Base-by-base conservation (phyloP, 1,140 invertebrate genomes). In the Lysiphlebus fabarum region DNA sequence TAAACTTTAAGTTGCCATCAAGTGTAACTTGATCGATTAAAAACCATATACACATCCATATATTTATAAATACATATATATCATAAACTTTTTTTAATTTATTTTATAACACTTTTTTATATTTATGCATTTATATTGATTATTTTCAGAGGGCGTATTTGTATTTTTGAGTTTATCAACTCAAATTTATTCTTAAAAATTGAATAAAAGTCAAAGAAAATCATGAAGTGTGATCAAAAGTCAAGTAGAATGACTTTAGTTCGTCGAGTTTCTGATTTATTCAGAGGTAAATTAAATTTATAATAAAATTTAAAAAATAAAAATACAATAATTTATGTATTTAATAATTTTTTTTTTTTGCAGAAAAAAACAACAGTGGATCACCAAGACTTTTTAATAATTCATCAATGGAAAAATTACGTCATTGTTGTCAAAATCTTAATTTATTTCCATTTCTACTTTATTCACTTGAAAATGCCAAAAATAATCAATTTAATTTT, bases 361-460 rank as follows among this genome's bases (percentile, higher is more conserved):
- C 67, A 77, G 77, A 80, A 62, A 74, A 75, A 60, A 72, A 65
- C 34, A 69, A 70, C 36, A 77, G 68, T 38, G 69, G 74, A 9
- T 72, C 78, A 11, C 77, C 75, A 1, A 60, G 66, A 43, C 56
- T 80, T 6, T 78, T 79, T 12, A 63, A 70, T 1, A 70, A 76
- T 41, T 56, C 72, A 4, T 77, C 76, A 0, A 79, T 79, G 67
- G 74, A 78, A 41, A 77, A 71, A 50, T 72, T 80, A 17, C 74
- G 76, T 1, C 77, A 79, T 50, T 80, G 78, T 36, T 80, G 76
- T 40, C 76, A 79, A 56, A 80, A 79, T 62, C 40, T 80, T 5
- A 78, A 78, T 54, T 63, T 79, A 4, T 67, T 79, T 38, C 76
- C 77, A 7, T 79, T 76, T 57, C 62, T 80, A 0, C 66, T 80